These are phyloP conservation scores for Acestrorhynchus altus DNA, from an alignment of 2,797 vertebrate species.

Conservation along the genomic window DNA sequence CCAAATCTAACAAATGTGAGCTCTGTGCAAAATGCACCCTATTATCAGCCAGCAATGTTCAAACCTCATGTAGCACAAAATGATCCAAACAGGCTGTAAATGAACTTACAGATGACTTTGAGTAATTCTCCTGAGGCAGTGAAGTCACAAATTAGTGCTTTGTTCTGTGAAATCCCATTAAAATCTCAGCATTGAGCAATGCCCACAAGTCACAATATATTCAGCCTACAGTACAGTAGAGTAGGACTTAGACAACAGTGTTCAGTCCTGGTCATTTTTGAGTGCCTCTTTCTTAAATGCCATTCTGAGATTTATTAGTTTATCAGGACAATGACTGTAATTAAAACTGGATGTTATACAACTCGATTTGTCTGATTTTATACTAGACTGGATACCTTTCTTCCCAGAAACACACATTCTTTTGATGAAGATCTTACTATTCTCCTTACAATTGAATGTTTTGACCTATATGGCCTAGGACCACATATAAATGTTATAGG, in stretches of 20 bases:
- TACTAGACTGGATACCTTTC: too few species aligned
- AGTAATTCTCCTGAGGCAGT: not conserved
- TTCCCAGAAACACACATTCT: too few species aligned
- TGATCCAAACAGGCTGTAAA: not conserved
- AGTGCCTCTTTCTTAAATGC: too few species aligned
- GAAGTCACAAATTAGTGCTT: slow-evolving; percentile 9
- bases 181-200: not conserved
- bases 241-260: not conserved
- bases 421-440: too few species aligned
- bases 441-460: too few species aligned
- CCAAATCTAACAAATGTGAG: not conserved
- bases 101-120: slow-evolving; percentile 9
- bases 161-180: not conserved
- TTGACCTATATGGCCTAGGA: too few species aligned
- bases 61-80: not conserved
- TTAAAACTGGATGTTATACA: too few species aligned
- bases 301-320: too few species aligned
- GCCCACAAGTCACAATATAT: not conserved
- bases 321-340: too few species aligned
- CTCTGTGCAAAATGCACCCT: not conserved
- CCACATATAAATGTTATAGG: too few species aligned
- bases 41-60: not conserved
- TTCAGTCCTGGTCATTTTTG: too few species aligned
- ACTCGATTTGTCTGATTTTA: too few species aligned
- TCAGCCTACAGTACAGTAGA: not conserved